A percentile compares a stretch with the other conserved stretches of the same genome.
phyloP scores from a whole-genome alignment of 1,140 invertebrate species.

The Archegozetes longisetosus region DNA sequence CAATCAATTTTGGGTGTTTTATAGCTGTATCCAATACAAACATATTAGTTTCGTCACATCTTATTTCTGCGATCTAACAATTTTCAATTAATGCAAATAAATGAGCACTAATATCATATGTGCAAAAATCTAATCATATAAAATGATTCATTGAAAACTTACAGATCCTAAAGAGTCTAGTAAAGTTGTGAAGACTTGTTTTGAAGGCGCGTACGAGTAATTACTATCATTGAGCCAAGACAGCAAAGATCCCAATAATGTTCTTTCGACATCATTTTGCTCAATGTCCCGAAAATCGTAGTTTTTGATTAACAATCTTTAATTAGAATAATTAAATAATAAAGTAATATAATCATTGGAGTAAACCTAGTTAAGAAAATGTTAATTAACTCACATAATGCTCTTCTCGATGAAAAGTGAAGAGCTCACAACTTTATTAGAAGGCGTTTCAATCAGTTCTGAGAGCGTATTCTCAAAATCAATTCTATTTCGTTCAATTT shows the following conservation, averaged over 20 bases:
- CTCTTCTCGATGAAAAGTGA: neutral
- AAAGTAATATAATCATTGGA: neutral
- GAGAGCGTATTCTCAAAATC: neutral
- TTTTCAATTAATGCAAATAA: no score
- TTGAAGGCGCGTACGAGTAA: neutral
- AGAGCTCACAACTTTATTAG: conserved; percentile 2
- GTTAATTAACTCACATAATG: neutral
- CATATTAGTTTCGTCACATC: conserved; percentile 1
- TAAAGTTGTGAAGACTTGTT: neutral
- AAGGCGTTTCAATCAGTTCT: conserved; percentile 4
- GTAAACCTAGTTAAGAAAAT: no score
- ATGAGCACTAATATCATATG: neutral
- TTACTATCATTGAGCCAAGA: neutral
- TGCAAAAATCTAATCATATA: neutral
- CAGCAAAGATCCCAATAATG: neutral
- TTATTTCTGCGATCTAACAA: neutral
- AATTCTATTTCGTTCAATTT: conserved; percentile 12
- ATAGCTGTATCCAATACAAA: conserved; percentile 6
- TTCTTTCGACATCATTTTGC: neutral
- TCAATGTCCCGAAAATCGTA: neutral
- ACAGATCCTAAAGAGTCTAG: neutral
- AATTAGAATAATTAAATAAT: neutral
- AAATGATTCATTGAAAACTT: neutral
- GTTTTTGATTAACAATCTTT: neutral
- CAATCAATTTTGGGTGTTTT: neutral